Base-by-base conservation (phyloP, 2,113 vertebrate species). In the Sus scrofa region DNA sequence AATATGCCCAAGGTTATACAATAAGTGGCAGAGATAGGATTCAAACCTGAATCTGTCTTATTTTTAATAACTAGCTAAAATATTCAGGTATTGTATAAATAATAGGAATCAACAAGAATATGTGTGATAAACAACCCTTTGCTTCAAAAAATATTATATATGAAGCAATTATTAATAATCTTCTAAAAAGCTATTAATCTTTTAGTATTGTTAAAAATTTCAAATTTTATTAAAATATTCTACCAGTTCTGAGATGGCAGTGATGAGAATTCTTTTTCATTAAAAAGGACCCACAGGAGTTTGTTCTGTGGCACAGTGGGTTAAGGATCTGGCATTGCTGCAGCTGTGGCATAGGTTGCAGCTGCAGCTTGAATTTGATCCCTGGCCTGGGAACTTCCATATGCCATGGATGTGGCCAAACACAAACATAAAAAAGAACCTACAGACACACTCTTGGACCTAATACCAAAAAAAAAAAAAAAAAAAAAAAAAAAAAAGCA, bases 181-280 rank as follows among this genome's bases (percentile, higher is more conserved):
- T 32, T 93, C 70, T 95, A 91, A 95, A 73, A 94, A 65, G 56
- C 60, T 88, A n/a, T 65, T 75, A 67, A 77, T 96, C 82, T 93
- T 92, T 96, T 96, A 96, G 92, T 92, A 87, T 44, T 93, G 30
- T 63, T 95, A 92, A 95, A 93, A 85, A 83, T 86, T 90, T 92
- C 84, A 92, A 94, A 81, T 92, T 67, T 22, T 96, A 67, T 74
- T 56, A 91, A 84, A 93, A 95, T 83, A 30, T 91, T 93, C 22
- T 93, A 60, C 11, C 30, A 62, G n/a, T 26, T 96, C 14, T 92
- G 79, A 94, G 58, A 74, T 94, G 83, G 24, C 32, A 92, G 60
- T 63, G 56, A 44, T 86, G 30, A 95, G 39, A 86, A 65, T 15
- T 90, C 32, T 60, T 94, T 93, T 92, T 37, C 60, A 73, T 70